These are phyloP conservation scores for Porphyrio hochstetteri DNA, from an alignment of 2,113 vertebrate genomes.

Conservation along the genomic window DNA sequence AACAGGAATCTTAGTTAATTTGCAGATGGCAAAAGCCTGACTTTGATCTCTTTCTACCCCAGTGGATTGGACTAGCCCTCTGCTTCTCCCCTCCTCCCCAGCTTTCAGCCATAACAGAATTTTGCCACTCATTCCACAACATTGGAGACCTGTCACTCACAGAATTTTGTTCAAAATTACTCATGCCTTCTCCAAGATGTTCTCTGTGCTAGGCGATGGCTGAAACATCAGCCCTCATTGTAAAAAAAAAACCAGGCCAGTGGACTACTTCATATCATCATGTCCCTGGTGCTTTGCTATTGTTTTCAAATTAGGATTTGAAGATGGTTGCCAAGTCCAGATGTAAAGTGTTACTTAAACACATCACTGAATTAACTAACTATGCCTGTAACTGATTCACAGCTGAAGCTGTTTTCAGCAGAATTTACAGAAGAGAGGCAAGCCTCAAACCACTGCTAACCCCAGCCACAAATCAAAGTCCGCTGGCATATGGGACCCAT, in stretches of 20 bases:
- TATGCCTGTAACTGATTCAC: background rate
- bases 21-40: background rate
- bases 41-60: background rate
- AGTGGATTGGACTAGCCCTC: background rate
- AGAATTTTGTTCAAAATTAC: background rate
- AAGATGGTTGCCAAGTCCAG: background rate
- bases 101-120: background rate
- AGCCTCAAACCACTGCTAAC: slow-evolving; percentile 6
- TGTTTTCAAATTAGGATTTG: slow-evolving; percentile 24
- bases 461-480: background rate
- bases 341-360: slow-evolving; percentile 32
- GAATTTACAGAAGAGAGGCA: background rate
- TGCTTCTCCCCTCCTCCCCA: background rate
- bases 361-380: slow-evolving; percentile 5
- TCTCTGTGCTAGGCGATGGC: background rate
- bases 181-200: background rate
- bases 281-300: background rate
- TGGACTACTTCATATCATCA: background rate
- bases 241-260: background rate
- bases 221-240: background rate
- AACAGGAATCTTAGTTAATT: background rate
- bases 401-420: background rate
- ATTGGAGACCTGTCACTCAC: background rate
- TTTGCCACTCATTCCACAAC: background rate
- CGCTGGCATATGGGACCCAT: background rate